These are phyloP conservation scores for Lasioglossum villosulum DNA, from an alignment of 2,888 invertebrate species.

Conservation along the genomic window DNA sequence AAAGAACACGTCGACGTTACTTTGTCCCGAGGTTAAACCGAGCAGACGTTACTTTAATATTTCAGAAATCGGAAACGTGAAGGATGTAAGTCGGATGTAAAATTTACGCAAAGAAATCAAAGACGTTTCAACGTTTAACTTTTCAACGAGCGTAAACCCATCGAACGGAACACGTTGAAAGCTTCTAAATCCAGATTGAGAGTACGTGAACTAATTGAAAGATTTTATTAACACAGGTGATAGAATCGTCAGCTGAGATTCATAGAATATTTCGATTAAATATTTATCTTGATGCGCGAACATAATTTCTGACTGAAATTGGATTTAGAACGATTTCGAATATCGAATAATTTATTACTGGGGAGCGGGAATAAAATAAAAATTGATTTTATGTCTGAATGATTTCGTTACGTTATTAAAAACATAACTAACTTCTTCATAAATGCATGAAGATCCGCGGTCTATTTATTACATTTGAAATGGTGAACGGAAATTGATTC, in stretches of 20 bases:
- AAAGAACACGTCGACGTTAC: background rate
- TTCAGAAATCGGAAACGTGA: constrained; percentile 3
- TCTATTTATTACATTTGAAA: background rate
- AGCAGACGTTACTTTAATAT: constrained; percentile 10
- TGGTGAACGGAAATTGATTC: background rate
- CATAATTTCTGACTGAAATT: background rate
- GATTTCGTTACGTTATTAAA: no score
- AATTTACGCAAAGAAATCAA: background rate
- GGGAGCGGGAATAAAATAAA: no score
- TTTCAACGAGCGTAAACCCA: background rate
- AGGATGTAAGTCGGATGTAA: background rate
- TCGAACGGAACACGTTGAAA: background rate
- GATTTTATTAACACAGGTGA: background rate
- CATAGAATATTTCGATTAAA: background rate
- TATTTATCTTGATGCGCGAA: background rate
- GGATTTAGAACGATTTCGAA: background rate
- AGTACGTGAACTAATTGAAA: background rate
- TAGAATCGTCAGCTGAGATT: background rate
- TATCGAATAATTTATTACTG: background rate
- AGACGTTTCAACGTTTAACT: background rate
- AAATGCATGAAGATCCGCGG: no score
- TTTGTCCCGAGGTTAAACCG: background rate
- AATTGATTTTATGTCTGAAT: no score
- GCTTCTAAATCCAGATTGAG: background rate
- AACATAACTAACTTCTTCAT: no score